A percentile compares a stretch with the other conserved stretches of the same genome.
Conservation (phyloP, 2,888 invertebrate species). For the Folsomia manolachei region DNA sequence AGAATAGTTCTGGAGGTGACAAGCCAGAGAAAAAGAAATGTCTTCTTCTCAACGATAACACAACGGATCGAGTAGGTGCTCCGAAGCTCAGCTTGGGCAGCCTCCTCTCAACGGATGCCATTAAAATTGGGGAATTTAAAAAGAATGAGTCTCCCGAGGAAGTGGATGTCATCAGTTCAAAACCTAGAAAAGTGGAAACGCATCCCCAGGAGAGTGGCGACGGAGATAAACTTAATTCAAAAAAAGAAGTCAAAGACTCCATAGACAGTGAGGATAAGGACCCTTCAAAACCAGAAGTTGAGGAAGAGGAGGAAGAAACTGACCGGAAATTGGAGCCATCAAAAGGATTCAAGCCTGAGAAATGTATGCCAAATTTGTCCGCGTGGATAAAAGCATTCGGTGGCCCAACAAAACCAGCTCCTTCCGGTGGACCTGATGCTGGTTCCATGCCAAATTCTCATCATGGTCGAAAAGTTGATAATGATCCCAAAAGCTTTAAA, state of each 20-base stretch:
- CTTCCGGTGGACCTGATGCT: slow-evolving; percentile 55
- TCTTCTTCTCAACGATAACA: slow-evolving; percentile 45
- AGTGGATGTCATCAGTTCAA: no score
- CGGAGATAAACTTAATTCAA: not conserved
- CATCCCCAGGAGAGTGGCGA: not conserved
- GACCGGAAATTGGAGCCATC: slow-evolving; percentile 53
- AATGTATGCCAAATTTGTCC: slow-evolving; percentile 79
- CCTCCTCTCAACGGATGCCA: slow-evolving; percentile 71
- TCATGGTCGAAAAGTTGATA: slow-evolving; percentile 54
- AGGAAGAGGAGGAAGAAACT: slow-evolving; percentile 51
- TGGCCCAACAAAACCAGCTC: slow-evolving; percentile 66
- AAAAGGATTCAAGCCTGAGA: slow-evolving; percentile 60
- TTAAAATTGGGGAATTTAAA: slow-evolving; percentile 52
- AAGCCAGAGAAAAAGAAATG: slow-evolving; percentile 47
- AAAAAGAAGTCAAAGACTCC: slow-evolving; percentile 10
- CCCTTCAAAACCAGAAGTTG: slow-evolving; percentile 36
- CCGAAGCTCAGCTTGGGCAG: slow-evolving; percentile 82
- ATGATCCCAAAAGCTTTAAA: slow-evolving; percentile 45
- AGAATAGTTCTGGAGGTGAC: slow-evolving; percentile 16
- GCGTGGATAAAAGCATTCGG: slow-evolving; percentile 92
- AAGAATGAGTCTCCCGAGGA: slow-evolving; percentile 36
- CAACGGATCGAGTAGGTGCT: slow-evolving; percentile 60
- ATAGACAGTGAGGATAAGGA: slow-evolving; percentile 47
- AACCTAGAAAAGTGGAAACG: no score
- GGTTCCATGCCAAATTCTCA: slow-evolving; percentile 50